phyloP scores from a whole-genome alignment of 2,888 invertebrate genomes.

The Eurytoma californica region DNA sequence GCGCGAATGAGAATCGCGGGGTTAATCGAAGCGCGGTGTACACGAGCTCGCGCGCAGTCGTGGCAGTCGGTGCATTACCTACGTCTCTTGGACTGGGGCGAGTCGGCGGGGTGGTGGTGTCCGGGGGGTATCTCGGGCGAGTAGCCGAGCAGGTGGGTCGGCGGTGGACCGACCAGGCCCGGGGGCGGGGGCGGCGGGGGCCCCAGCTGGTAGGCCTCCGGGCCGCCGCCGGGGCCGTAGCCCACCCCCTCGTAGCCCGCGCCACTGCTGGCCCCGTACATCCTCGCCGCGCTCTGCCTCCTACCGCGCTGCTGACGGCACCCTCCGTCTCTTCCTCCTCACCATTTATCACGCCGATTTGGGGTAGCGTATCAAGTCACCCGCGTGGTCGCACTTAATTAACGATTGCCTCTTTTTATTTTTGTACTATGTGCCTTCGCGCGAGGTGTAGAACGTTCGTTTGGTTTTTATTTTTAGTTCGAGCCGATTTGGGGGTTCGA shows the following conservation, averaged over 20 bases:
- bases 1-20: background rate
- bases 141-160: constrained; percentile 69
- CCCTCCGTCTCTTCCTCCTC: constrained; percentile 21
- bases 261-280: constrained; percentile 71
- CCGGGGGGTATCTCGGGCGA: constrained; percentile 68
- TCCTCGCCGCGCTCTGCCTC: constrained; percentile 54
- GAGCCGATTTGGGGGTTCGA: background rate
- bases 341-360: background rate
- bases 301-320: constrained; percentile 3
- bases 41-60: background rate
- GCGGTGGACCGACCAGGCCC: constrained; percentile 59
- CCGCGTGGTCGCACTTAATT: too few species aligned
- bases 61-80: constrained; percentile 60
- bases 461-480: background rate
- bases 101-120: constrained; percentile 58
- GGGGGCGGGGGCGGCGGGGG: constrained; percentile 52
- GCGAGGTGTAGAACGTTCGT: background rate
- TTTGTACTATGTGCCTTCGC: too few species aligned
- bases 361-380: too few species aligned
- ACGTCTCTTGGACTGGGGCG: constrained; percentile 68
- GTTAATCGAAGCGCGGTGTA: background rate
- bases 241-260: constrained; percentile 67
- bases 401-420: background rate
- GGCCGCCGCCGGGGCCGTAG: background rate
- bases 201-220: constrained; percentile 15